Base-by-base conservation (phyloP, 2,113 vertebrate species). In the Atractosteus spatula region DNA sequence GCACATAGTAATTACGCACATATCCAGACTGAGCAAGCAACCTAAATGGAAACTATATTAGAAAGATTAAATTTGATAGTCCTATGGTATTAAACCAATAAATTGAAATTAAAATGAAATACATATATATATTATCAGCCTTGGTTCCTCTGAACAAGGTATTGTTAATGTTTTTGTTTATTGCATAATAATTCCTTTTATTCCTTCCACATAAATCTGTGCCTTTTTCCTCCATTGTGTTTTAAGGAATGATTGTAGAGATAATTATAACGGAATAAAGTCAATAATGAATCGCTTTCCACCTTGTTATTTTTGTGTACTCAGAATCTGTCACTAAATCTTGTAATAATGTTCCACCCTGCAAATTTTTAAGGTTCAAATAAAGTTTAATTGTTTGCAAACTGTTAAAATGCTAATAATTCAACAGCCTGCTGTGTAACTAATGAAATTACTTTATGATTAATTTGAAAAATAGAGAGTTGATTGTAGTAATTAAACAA, bases 401-500 rank as follows among this genome's bases (percentile, higher is more conserved):
- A 93, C 92, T 92, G 92, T 93, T 93, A 90, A 93, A 93, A 92
- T 91, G 92, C 90, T 94, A 95, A 95, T 93, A 93, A 91, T 89
- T 89, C 89, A 90, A 89, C 90, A 88, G 90, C 92, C 91, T 92
- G 90, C 93, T 92, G 90, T 93, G 86, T 93, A 92, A 93, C 89
- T 92, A 96, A 96, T 96, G 94, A 93, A 96, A 96, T 94, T 95
- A 95, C 95, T 96, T 95, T 94, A 94, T 97, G 96, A 98, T 98
- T 97, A 96, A 98, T 97, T 95, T 95, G 92, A 92, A 95, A 95
- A 96, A 96, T 96, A 93, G 92, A 94, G 93, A 95, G 96, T 98
- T 96, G 95, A 98, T 98, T 96, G 96, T 97, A 94, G 95, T 97
- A 96, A 98, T 98, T 98, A 97, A 96, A 94, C 94, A 96, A 96